Evolutionary conservation across 2,797 vertebrate genomes (phyloP).

Genomic region (Hippopotamyrus pictus): DNA sequence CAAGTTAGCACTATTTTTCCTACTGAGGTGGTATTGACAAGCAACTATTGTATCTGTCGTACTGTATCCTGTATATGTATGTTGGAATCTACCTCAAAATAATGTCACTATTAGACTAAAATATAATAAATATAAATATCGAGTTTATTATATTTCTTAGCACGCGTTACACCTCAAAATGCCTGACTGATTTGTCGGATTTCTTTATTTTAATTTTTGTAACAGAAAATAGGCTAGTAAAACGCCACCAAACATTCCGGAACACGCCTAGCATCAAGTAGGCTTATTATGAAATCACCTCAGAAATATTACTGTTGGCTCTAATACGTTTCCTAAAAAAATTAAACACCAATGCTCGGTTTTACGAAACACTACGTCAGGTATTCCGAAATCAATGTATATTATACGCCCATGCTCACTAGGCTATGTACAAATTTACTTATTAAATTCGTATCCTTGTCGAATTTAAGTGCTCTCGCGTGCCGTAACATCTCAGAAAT

Average conservation of each 20-base stretch:
- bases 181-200: not conserved
- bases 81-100: slow-evolving; percentile 58
- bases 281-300: not conserved
- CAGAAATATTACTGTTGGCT: not conserved
- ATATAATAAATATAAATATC: slow-evolving; percentile 27
- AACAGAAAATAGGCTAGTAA: not conserved
- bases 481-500: not conserved
- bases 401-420: not conserved
- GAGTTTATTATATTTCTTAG: slow-evolving; percentile 9
- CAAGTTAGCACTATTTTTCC: slow-evolving; percentile 19
- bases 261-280: not conserved
- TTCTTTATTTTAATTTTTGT: not conserved
- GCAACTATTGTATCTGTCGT: slow-evolving; percentile 13
- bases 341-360: not conserved
- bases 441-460: not conserved
- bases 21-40: slow-evolving; percentile 12
- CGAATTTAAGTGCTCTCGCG: not conserved
- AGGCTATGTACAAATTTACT: not conserved
- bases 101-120: slow-evolving; percentile 38
- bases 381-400: not conserved
- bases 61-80: slow-evolving; percentile 28
- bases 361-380: not conserved
- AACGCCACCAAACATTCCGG: not conserved
- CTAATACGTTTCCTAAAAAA: not conserved
- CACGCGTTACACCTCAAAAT: not conserved